Conservation (phyloP, 2,113 vertebrate genomes). For the Menura novaehollandiae region DNA sequence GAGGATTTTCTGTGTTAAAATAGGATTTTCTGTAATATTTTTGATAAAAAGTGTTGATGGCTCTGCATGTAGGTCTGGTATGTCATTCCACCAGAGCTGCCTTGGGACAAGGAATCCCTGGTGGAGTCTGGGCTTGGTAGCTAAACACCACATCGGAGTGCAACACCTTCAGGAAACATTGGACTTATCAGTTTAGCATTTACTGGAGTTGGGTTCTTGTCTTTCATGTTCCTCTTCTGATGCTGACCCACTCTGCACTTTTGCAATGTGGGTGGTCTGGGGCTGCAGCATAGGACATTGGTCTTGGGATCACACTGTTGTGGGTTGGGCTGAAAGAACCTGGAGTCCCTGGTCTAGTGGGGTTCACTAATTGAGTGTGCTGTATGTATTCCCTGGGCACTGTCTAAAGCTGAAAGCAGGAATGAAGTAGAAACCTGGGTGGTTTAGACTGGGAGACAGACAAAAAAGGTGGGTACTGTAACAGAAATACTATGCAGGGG, state of each 20-base stretch:
- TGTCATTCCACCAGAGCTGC: neutral
- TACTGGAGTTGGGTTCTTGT: neutral
- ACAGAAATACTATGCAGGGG: neutral
- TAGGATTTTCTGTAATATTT: neutral
- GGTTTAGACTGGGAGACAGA: neutral
- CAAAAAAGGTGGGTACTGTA: neutral
- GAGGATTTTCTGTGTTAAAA: neutral
- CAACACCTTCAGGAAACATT: neutral
- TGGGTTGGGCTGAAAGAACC: neutral
- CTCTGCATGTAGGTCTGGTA: neutral
- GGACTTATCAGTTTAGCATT: neutral
- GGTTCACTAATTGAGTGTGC: neutral
- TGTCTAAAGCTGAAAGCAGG: neutral
- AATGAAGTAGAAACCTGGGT: neutral
- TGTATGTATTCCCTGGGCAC: neutral
- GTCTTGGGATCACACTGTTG: neutral
- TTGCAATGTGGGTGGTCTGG: neutral
- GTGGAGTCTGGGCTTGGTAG: neutral
- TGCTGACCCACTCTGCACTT: neutral
- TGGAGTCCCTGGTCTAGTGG: neutral
- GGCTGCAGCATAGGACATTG: neutral
- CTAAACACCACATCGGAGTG: accelerated
- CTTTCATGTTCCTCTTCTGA: neutral
- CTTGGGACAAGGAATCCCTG: neutral
- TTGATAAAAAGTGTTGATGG: neutral